Percentiles rank a stretch among this genome's conserved stretches.
phyloP scores from a whole-genome alignment of 2,113 vertebrate species.

The Siphamia tubifer region DNA sequence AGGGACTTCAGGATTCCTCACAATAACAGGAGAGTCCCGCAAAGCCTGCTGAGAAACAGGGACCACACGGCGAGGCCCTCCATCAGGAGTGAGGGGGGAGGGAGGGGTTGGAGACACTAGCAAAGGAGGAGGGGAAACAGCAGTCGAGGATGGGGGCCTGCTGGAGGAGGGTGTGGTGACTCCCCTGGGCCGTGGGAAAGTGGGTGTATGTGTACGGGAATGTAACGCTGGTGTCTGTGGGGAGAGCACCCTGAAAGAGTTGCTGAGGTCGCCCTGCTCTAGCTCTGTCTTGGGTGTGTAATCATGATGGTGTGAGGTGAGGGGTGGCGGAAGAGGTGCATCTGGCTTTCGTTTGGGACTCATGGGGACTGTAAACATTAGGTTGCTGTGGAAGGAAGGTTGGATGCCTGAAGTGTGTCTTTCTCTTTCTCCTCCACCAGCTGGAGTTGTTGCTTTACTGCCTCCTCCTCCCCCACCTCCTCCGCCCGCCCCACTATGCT shows the following conservation, averaged over 20 bases:
- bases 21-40: constrained; percentile 90
- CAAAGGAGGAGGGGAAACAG: constrained; percentile 80
- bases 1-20: constrained; percentile 90
- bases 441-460: constrained; percentile 63
- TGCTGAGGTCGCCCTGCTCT: constrained; percentile 69
- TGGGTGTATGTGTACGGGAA: constrained; percentile 77
- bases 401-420: constrained; percentile 84
- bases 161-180: constrained; percentile 62
- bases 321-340: constrained; percentile 55
- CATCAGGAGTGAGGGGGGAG: constrained; percentile 82
- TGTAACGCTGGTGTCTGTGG: constrained; percentile 79
- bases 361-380: constrained; percentile 92
- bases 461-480: constrained; percentile 75
- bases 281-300: constrained; percentile 77
- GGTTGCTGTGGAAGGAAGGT: constrained; percentile 85
- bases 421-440: constrained; percentile 80
- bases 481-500: constrained; percentile 84
- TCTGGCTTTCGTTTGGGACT: constrained; percentile 88
- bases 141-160: constrained; percentile 65
- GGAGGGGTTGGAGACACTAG: constrained; percentile 77
- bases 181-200: constrained; percentile 72
- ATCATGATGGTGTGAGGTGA: constrained; percentile 74
- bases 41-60: constrained; percentile 80
- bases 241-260: constrained; percentile 82
- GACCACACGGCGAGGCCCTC: constrained; percentile 82